phyloP scores from a whole-genome alignment of 2,888 invertebrate genomes.

The Drosophila peninsularis region DNA sequence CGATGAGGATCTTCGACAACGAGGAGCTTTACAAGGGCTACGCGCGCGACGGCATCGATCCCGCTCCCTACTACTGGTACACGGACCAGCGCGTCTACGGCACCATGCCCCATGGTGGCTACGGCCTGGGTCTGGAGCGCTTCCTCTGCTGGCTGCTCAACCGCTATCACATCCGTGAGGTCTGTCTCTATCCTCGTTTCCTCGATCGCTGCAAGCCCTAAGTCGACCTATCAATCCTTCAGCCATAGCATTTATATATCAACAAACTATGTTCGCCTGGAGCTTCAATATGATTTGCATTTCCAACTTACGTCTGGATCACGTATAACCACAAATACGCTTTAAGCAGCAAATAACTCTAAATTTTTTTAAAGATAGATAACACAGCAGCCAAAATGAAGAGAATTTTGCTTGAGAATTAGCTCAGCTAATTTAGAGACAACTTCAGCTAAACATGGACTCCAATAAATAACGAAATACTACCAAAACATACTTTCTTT shows the following conservation, averaged over 20 bases:
- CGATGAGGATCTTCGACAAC: constrained; percentile 98
- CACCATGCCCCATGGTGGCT: constrained; percentile 98
- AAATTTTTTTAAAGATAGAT: no score
- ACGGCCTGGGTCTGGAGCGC: constrained; percentile 98
- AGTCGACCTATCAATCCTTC: constrained; percentile 31
- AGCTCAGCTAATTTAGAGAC: neutral
- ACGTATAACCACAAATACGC: neutral
- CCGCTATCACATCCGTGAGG: constrained; percentile 98
- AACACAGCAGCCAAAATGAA: neutral
- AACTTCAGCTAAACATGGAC: neutral
- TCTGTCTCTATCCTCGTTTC: constrained; percentile 98
- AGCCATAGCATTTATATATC: constrained; percentile 29
- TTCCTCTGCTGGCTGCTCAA: constrained; percentile 98
- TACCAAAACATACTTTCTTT: neutral
- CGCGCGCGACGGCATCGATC: constrained; percentile 94
- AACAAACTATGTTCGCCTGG: constrained; percentile 8
- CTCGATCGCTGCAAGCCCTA: constrained; percentile 96
- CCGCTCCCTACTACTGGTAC: constrained; percentile 99
- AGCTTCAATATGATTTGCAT: constrained; percentile 2
- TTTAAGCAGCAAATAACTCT: neutral
- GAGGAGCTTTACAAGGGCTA: constrained; percentile 90
- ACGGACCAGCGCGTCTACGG: constrained; percentile 99
- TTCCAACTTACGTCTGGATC: neutral
- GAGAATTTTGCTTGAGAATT: neutral
- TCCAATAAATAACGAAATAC: neutral